These are phyloP conservation scores for Percina caprodes DNA, from an alignment of 2,113 vertebrate genomes.

Conservation along the genomic window DNA sequence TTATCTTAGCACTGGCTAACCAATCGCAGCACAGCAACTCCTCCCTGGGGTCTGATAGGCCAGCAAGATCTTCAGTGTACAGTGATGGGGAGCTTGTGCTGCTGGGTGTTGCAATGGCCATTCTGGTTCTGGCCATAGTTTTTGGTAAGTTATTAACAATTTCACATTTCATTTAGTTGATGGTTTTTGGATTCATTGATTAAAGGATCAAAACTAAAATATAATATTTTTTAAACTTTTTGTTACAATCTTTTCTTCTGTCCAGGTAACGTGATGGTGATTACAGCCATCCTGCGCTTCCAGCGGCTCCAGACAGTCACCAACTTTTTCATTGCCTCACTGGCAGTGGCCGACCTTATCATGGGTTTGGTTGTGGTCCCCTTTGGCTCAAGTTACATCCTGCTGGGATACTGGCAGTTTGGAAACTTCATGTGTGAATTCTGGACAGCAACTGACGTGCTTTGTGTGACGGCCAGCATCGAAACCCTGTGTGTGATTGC, in stretches of 20 bases:
- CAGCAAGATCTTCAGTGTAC: constrained; percentile 36
- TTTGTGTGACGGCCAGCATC: constrained; percentile 97
- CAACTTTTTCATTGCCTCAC: constrained; percentile 96
- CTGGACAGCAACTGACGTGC: constrained; percentile 93
- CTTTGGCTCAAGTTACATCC: constrained; percentile 91
- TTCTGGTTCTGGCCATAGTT: constrained; percentile 92
- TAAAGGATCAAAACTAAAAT: background rate
- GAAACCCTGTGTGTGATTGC: constrained; percentile 98
- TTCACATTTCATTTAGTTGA: background rate
- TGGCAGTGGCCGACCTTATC: constrained; percentile 95
- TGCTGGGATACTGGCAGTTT: constrained; percentile 91
- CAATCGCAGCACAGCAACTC: constrained; percentile 51
- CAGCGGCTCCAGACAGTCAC: constrained; percentile 96
- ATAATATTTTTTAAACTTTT: background rate
- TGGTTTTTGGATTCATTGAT: background rate
- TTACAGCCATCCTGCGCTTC: constrained; percentile 93
- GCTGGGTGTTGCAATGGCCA: constrained; percentile 89
- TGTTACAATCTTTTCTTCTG: background rate
- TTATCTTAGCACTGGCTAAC: constrained; percentile 45
- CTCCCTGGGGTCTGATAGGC: background rate
- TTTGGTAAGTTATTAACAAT: constrained; percentile 79
- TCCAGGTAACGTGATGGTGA: constrained; percentile 92
- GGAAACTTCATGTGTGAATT: constrained; percentile 94
- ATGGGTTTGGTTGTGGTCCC: constrained; percentile 97
- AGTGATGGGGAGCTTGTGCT: constrained; percentile 86